phyloP scores from a whole-genome alignment of 2,797 vertebrate species.

The Gallinago nigripennis region DNA sequence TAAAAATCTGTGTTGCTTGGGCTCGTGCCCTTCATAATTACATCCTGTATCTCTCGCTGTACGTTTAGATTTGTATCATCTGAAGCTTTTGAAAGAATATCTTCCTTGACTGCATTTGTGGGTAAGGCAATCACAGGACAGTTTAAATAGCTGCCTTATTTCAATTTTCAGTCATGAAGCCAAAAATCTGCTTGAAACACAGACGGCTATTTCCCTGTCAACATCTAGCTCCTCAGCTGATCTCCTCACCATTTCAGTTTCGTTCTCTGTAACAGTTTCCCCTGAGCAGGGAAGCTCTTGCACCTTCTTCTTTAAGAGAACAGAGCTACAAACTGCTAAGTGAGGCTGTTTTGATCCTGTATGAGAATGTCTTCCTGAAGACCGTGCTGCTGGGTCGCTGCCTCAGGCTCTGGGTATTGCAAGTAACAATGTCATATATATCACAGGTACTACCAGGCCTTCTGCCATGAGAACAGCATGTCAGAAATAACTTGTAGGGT shows the following conservation, averaged over 20 bases:
- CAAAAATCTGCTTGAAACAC: slow-evolving; percentile 30
- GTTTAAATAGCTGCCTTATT: neutral
- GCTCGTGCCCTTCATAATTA: neutral
- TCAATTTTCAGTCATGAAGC: slow-evolving; percentile 6
- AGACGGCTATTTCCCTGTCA: slow-evolving; percentile 20
- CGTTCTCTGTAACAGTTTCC: neutral
- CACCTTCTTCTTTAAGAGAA: neutral
- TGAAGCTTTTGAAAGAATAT: neutral
- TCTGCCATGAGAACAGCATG: neutral
- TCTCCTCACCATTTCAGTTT: neutral
- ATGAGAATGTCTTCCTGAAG: neutral
- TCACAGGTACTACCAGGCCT: neutral
- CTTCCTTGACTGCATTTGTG: neutral
- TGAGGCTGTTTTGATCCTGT: neutral
- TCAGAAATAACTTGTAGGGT: neutral
- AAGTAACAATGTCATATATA: neutral
- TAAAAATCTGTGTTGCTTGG: slow-evolving; percentile 5
- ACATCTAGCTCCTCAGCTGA: neutral
- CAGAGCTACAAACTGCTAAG: neutral
- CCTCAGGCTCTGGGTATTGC: neutral
- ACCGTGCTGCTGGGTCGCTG: accelerated
- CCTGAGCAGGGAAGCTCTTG: neutral
- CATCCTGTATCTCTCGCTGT: neutral
- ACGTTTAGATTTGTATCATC: neutral
- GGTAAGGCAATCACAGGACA: neutral